Base-by-base conservation (phyloP, 2,888 invertebrate genomes). In the Patella depressa region DNA sequence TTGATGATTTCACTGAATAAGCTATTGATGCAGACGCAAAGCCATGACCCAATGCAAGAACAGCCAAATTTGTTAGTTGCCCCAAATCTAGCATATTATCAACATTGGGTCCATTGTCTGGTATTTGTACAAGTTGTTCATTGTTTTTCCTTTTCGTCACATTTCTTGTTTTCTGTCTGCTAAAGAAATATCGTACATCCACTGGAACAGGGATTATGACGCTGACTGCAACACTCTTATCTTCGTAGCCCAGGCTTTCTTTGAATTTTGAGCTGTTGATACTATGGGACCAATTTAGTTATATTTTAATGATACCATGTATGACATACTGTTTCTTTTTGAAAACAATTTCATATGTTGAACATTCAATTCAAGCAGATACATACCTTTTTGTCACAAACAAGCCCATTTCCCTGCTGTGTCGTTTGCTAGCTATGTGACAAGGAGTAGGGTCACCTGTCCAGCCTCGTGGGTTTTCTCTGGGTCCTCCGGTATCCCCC, bases 181-280 rank as follows among this genome's bases (percentile, higher is more conserved):
- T 74, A 17, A 7, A 24, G 14, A 53, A 34, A 15, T 15, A 45
- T 0, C 34, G 74, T 19, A 74, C 70, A 24, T 53, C 24, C 1
- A 59, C 45, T 11, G 74, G 74, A 7, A 29, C n/a, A n/a, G 24
- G 69, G 2, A 74, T 53, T 19, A 74, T 74, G 45, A n/a, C 24
- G 17, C 69, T 74, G 1, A 45, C 34, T 19, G 9, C 34, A 29
- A 53, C 71, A 12, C 12, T n/a, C n/a, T 75, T 17, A 0, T 71
- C 15, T 74, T 74, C 53, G 29, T 54, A 5, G 71, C 75, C 3
- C 75, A 75, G 24, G 71, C 71, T 24, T n/a, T 75, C 19, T 57
- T 71, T 17, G 65, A 71, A 12, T 71, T 75, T 34, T n/a, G 55
- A 5, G 24, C 54, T 19, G 17, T 24, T 24, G 24, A 24, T 24